Base-by-base conservation (phyloP, 2,797 vertebrate species). In the Gallinago stenura region DNA sequence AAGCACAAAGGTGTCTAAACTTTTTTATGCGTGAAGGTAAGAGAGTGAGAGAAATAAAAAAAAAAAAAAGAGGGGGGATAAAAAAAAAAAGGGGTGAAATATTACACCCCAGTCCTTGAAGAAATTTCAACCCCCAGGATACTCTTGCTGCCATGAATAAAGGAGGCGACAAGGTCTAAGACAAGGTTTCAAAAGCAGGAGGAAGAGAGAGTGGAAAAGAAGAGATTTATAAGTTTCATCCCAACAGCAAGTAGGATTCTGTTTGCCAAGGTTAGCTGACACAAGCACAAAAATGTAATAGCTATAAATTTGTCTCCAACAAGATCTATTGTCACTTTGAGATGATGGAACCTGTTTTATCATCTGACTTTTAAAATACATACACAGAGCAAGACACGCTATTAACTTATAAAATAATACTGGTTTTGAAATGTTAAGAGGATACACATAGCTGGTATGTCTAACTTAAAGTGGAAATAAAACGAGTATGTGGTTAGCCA, bases 181-280 rank as follows among this genome's bases (percentile, higher is more conserved):
- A 93, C 94, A 96, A 97, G 90, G 84, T 93, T 97, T 97, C 90
- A 39, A 83, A 92, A 96, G 53, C 85, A 86, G 46, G 46, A 96
- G 68, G 91, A 62, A 90, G 50, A 83, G 41, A 22, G 84, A 90
- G 95, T 31, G 35, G 54, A 51, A 68, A 93, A 92, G 68, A 58
- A 68, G 61, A 98, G 96, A 98, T 97, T 98, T 98, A 97, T 90
- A 93, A 7, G 37, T 97, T 94, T 97, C 78, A 96, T 94, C 92
- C 85, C 81, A 76, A 62, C 16, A 95, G 84, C 89, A 87, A 95
- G 96, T 70, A 95, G 50, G 71, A 30, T 95, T 93, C 88, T 76
- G 95, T 35, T 68, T 77, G 93, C 90, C 96, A 97, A 98, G 96
- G 97, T 97, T 95, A 96, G 97, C 97, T 98, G 97, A 98, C 97